Conservation (phyloP, 92 coral and sea anemone species). For the Palythoa grandiflora region DNA sequence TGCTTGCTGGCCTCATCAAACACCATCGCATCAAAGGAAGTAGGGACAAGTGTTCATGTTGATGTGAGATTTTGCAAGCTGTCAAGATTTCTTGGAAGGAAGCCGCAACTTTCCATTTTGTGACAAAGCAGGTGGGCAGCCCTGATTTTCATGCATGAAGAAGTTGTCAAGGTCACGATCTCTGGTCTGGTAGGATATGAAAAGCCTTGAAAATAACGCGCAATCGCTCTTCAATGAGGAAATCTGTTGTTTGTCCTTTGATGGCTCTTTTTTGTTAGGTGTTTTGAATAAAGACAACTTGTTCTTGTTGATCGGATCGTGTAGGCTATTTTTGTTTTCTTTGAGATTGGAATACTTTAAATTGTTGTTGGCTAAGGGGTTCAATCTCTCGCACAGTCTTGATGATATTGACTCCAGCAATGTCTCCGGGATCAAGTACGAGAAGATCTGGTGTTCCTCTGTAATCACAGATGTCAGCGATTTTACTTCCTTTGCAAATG, state of each 20-base stretch:
- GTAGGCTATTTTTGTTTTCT: slow-evolving; percentile 31
- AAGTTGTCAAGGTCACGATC: slow-evolving; percentile 8
- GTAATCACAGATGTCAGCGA: slow-evolving; percentile 34
- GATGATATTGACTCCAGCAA: slow-evolving; percentile 41
- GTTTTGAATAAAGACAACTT: slow-evolving; percentile 54
- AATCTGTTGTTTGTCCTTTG: slow-evolving; percentile 66
- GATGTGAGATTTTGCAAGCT: slow-evolving; percentile 41
- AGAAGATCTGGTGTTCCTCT: slow-evolving; percentile 51
- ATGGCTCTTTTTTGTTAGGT: slow-evolving; percentile 40
- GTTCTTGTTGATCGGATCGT: slow-evolving; percentile 62
- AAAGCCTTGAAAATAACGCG: slow-evolving; percentile 62
- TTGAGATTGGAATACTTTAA: slow-evolving; percentile 37
- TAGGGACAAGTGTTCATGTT: slow-evolving; percentile 3
- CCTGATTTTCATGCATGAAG: background rate
- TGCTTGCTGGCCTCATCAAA: slow-evolving; percentile 52
- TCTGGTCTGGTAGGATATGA: slow-evolving; percentile 31
- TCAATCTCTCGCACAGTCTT: slow-evolving; percentile 55
- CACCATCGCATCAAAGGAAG: slow-evolving; percentile 14
- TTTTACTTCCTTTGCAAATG: slow-evolving; percentile 46
- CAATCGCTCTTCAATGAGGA: slow-evolving; percentile 59
- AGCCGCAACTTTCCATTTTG: slow-evolving; percentile 56
- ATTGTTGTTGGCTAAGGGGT: slow-evolving; percentile 47
- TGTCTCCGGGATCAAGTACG: slow-evolving; percentile 63
- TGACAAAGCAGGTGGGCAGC: background rate
- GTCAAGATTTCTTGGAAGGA: slow-evolving; percentile 56